Conservation (phyloP, 1,140 invertebrate genomes). For the Drosophila gunungcola region DNA sequence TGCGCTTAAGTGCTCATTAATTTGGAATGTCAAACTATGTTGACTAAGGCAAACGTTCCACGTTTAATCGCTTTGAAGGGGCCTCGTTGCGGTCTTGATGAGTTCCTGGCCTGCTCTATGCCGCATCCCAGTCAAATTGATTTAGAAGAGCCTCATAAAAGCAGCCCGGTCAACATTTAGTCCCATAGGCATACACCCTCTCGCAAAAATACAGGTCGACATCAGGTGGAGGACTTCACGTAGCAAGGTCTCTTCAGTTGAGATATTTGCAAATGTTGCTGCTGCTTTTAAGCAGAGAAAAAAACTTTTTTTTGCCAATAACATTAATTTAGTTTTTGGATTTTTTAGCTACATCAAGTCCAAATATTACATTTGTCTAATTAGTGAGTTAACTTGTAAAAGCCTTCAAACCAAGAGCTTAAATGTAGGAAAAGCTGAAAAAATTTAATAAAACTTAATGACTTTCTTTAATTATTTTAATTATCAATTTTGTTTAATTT, state of each 20-base stretch:
- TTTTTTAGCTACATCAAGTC: too few relatives aligned
- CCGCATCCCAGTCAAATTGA: conserved; percentile 54
- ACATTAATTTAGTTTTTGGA: too few relatives aligned
- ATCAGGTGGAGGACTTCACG: conserved; percentile 38
- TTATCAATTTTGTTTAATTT: too few relatives aligned
- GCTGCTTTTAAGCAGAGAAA: neutral
- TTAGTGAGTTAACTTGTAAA: too few relatives aligned
- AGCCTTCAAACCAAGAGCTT: too few relatives aligned
- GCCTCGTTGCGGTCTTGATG: conserved; percentile 39
- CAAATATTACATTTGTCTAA: too few relatives aligned
- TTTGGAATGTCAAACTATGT: conserved; percentile 75
- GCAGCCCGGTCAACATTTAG: conserved; percentile 39
- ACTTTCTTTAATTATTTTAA: too few relatives aligned
- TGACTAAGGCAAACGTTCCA: conserved; percentile 52
- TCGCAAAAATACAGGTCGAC: conserved; percentile 27
- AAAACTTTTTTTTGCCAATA: neutral
- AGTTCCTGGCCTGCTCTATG: conserved; percentile 27
- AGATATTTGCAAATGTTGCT: conserved; percentile 50
- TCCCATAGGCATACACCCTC: conserved; percentile 3
- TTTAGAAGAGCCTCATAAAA: conserved; percentile 49
- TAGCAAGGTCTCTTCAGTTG: conserved; percentile 64
- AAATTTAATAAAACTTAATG: too few relatives aligned
- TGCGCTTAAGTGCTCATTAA: conserved; percentile 82
- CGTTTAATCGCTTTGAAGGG: conserved; percentile 62
- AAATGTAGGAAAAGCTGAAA: too few relatives aligned